Evolutionary conservation across 2,113 vertebrate genomes (phyloP).

Genomic region (Columbina picui): DNA sequence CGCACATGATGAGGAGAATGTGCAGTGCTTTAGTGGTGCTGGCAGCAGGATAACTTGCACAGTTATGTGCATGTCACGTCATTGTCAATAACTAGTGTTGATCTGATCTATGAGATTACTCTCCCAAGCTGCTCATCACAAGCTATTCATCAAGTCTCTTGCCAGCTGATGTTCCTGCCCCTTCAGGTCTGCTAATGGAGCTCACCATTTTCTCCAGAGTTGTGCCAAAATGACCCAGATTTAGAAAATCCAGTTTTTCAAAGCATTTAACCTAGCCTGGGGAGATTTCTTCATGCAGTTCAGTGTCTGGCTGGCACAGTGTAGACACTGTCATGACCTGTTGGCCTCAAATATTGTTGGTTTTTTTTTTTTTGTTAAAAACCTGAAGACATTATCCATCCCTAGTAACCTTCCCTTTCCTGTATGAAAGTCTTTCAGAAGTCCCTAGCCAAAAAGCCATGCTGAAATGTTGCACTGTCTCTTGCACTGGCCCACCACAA

Average conservation of each 20-base stretch:
- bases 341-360: background rate
- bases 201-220: background rate
- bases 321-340: background rate
- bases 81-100: background rate
- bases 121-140: background rate
- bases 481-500: background rate
- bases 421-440: background rate
- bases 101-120: background rate
- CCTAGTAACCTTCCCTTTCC: background rate
- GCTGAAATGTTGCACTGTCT: background rate
- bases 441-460: background rate
- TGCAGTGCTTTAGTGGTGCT: fast-evolving
- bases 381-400: background rate
- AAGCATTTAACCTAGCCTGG: background rate
- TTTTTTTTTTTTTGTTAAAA: background rate
- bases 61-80: background rate
- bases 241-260: background rate
- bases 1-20: background rate
- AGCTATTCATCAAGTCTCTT: background rate
- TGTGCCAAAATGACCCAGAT: background rate
- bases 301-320: background rate
- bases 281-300: background rate
- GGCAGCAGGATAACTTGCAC: background rate
- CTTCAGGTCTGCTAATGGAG: background rate
- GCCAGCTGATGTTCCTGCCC: background rate